These are phyloP conservation scores for Sialia sialis DNA, from an alignment of 2,113 vertebrate species.

Conservation along the genomic window DNA sequence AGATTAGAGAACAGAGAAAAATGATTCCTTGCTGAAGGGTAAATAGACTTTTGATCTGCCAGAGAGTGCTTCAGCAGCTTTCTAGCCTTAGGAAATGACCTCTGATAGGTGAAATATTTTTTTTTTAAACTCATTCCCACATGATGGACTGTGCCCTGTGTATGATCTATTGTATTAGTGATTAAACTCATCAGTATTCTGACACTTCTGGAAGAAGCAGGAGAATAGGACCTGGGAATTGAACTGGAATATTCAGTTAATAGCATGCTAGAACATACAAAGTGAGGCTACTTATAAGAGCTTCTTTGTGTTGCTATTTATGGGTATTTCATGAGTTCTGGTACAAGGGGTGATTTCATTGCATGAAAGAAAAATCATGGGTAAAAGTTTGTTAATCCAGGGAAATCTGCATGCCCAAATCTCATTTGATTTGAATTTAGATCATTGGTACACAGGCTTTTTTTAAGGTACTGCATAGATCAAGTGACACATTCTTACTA, in stretches of 20 bases:
- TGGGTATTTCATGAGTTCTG: neutral
- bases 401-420: neutral
- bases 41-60: conserved; percentile 31
- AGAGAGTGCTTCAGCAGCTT: neutral
- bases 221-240: neutral
- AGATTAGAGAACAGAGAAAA: conserved; percentile 21
- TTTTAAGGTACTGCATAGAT: neutral
- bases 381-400: neutral
- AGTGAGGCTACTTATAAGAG: neutral
- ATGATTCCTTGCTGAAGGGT: conserved; percentile 32
- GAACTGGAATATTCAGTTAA: neutral
- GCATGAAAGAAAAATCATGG: neutral
- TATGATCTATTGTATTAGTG: neutral
- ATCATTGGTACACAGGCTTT: neutral
- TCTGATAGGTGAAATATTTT: neutral
- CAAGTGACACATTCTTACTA: neutral
- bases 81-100: conserved; percentile 34
- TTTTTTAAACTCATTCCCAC: neutral
- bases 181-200: neutral
- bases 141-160: neutral
- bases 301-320: neutral
- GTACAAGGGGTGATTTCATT: neutral
- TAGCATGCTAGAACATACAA: neutral
- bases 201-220: neutral
- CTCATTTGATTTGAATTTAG: neutral